Evolutionary conservation across 2,113 vertebrate genomes (phyloP), one percentile per base, ranked within the genome.

Genomic region (Numenius arquata): DNA sequence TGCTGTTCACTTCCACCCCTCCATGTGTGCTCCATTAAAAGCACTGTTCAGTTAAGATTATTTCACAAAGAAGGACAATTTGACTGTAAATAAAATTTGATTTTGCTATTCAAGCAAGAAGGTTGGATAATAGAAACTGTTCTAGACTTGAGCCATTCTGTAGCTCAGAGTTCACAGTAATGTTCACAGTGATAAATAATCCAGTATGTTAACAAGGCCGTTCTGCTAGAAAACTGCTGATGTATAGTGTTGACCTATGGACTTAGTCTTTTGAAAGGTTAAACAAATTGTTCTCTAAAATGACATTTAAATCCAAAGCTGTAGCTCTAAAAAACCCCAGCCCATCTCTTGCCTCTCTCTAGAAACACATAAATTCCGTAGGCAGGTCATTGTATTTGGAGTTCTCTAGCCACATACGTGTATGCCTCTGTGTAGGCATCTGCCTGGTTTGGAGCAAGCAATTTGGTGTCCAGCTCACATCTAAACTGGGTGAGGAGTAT

Each of bases 221-320:
- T 74, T 93, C 34, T 94, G 32, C n/a, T 77, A 55, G 38, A 81
- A 43, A 89, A 82, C 30, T 82, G n/a, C 38, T 91, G 48, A 73
- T 11, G 15, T 79, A 19, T 6, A 30, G 32, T 63, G 13, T 41
- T 63, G 12, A 41, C 50, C 19, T 78, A 41, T 27, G 32, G 30
- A 52, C 16, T 68, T 48, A 43, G 27, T 36, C 66, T 88, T 85
- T 52, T 22, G 12, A 65, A 91, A 82, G 29, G 34, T 47, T 65
- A 72, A 94, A 61, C 7, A 76, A 82, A 36, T 36, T 43, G 19
- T 34, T 76, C 58, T 52, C 15, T 30, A 55, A 84, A 91, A 77
- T 59, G 7, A 73, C 80, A 61, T 76, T 36, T 43, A 77, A 89
- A 67, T 52, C 15, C 41, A 53, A 84, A 87, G 45, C 15, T 48